phyloP scores from a whole-genome alignment of 1,140 invertebrate species.

The Drosophila ananassae region DNA sequence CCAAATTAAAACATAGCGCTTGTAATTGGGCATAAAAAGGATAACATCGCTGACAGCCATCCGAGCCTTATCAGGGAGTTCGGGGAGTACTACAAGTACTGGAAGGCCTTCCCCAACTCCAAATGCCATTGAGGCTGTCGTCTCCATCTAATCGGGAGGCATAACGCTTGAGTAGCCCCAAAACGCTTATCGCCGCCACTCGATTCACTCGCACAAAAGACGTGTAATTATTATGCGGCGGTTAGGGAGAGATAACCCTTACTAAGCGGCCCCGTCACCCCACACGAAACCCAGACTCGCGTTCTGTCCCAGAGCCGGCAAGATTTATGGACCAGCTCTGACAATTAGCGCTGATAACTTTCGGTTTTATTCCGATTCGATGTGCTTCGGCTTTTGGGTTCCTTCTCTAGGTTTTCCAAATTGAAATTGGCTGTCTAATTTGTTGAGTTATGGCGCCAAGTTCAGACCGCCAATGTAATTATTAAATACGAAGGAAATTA shows the following conservation, averaged over 20 bases:
- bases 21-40: conserved; percentile 74
- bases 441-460: conserved; percentile 65
- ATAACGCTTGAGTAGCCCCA: conserved; percentile 77
- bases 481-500: conserved; percentile 64
- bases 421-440: conserved; percentile 78
- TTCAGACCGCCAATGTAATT: conserved; percentile 57
- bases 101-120: not conserved
- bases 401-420: conserved; percentile 29
- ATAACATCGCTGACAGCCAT: conserved; percentile 62
- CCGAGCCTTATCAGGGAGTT: conserved; percentile 40
- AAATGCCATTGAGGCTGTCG: conserved; percentile 56
- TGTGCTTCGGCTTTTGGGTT: conserved; percentile 11
- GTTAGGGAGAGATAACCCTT: conserved; percentile 58
- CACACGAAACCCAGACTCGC: not conserved
- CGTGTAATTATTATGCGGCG: conserved; percentile 61
- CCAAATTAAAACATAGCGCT: conserved; percentile 80
- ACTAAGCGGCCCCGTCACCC: conserved; percentile 10
- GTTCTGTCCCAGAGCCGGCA: not conserved
- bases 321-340: conserved; percentile 69
- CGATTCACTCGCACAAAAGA: conserved; percentile 27
- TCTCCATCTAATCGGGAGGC: conserved; percentile 67
- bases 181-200: conserved; percentile 61
- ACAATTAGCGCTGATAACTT: conserved; percentile 75
- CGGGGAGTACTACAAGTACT: not conserved
- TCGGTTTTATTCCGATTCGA: conserved; percentile 31